Conservation (phyloP, 2,113 vertebrate genomes). For the Siniperca knerii region DNA sequence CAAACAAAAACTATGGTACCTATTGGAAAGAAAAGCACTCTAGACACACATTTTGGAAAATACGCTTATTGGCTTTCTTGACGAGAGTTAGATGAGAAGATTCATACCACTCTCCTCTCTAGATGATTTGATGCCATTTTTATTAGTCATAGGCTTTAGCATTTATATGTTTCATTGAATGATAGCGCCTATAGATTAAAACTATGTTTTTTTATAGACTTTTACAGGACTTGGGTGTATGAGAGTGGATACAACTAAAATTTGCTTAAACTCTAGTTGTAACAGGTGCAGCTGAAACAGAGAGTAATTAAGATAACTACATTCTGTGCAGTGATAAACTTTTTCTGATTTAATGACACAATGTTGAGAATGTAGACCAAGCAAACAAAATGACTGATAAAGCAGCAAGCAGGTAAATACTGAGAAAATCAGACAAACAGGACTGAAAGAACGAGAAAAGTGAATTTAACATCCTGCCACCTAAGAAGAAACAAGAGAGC, state of each 20-base stretch:
- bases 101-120: no score
- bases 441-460: constrained; percentile 1
- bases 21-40: neutral
- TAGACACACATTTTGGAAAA: neutral
- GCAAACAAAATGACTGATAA: neutral
- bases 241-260: neutral
- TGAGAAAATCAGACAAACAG: neutral
- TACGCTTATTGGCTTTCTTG: no score
- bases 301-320: no score
- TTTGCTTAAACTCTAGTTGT: neutral
- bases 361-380: neutral
- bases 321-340: neutral
- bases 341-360: neutral
- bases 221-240: neutral
- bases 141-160: no score
- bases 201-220: neutral
- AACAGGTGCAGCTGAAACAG: neutral
- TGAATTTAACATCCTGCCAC: neutral
- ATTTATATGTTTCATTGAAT: neutral
- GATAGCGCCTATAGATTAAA: neutral
- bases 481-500: neutral
- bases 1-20: neutral
- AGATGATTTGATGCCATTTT: no score
- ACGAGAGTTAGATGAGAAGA: neutral
- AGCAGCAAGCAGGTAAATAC: neutral